Conservation (phyloP, 2,888 invertebrate genomes). For the Drosophila pegasa region DNA sequence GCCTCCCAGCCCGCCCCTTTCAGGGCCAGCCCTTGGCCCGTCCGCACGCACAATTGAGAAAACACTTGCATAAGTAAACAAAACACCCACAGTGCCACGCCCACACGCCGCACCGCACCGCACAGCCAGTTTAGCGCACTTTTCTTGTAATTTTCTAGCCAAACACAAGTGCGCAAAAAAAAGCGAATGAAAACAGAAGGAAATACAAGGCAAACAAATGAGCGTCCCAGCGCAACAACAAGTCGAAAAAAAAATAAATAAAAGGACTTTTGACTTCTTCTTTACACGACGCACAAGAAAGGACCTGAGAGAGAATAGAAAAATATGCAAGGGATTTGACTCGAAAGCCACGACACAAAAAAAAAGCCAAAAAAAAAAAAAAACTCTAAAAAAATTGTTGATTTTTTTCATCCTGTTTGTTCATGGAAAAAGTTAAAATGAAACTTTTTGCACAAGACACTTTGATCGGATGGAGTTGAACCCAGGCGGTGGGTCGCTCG, state of each 20-base stretch:
- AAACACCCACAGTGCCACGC: constrained; percentile 54
- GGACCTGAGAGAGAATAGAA: constrained; percentile 18
- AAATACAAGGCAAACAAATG: constrained; percentile 77
- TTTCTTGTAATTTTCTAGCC: constrained; percentile 79
- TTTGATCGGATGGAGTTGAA: constrained; percentile 44
- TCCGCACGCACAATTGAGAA: constrained; percentile 77
- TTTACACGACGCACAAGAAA: constrained; percentile 65
- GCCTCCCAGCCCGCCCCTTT: not conserved
- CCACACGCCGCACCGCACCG: not conserved
- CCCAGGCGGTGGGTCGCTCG: constrained; percentile 9
- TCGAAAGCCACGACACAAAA: constrained; percentile 37
- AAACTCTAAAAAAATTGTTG: constrained; percentile 10
- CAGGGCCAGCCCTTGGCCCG: not conserved
- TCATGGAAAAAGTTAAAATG: constrained; percentile 64
- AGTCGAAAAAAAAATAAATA: constrained; percentile 19
- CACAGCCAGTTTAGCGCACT: constrained; percentile 60
- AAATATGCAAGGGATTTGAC: constrained; percentile 57
- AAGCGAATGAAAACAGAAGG: constrained; percentile 27
- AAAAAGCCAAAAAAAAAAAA: constrained; percentile 34
- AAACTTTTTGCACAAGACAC: constrained; percentile 66
- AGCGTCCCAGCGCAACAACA: constrained; percentile 50
- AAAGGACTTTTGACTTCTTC: constrained; percentile 75
- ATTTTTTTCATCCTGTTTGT: not conserved
- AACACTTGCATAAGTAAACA: constrained; percentile 77
- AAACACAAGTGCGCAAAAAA: constrained; percentile 50